These are phyloP conservation scores for Leptura quadrifasciata DNA, from an alignment of 2,888 invertebrate genomes.

Conservation along the genomic window DNA sequence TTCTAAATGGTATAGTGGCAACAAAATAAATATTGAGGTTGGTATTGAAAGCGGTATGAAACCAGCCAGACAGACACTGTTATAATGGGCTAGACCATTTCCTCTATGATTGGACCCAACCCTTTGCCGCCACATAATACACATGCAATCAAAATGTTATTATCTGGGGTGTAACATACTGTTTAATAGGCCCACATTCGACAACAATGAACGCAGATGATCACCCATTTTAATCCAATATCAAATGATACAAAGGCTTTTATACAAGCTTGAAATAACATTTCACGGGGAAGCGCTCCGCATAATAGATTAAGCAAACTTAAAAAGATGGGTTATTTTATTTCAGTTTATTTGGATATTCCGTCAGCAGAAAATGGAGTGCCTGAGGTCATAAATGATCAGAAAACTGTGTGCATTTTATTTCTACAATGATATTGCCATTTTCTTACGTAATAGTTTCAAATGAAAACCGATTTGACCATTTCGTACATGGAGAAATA, in stretches of 20 bases:
- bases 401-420: no score
- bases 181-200: conserved; percentile 64
- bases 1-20: conserved; percentile 24
- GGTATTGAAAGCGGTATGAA: conserved; percentile 28
- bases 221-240: conserved; percentile 56
- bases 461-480: no score
- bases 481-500: no score
- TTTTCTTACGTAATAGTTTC: no score
- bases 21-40: conserved; percentile 40
- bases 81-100: conserved; percentile 47
- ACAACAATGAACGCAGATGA: conserved; percentile 59
- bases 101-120: conserved; percentile 45
- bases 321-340: neutral
- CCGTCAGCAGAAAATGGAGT: neutral
- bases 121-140: conserved; percentile 44
- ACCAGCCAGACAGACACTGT: conserved; percentile 40
- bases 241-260: conserved; percentile 49
- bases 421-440: no score
- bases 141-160: conserved; percentile 68
- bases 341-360: neutral
- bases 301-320: conserved; percentile 36
- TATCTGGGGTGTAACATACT: conserved; percentile 67
- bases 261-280: conserved; percentile 46
- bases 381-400: no score
- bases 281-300: conserved; percentile 45